Evolutionary conservation across 2,113 vertebrate genomes (phyloP), one percentile per base, ranked within the genome.

Genomic region (Hypomesus transpacificus): DNA sequence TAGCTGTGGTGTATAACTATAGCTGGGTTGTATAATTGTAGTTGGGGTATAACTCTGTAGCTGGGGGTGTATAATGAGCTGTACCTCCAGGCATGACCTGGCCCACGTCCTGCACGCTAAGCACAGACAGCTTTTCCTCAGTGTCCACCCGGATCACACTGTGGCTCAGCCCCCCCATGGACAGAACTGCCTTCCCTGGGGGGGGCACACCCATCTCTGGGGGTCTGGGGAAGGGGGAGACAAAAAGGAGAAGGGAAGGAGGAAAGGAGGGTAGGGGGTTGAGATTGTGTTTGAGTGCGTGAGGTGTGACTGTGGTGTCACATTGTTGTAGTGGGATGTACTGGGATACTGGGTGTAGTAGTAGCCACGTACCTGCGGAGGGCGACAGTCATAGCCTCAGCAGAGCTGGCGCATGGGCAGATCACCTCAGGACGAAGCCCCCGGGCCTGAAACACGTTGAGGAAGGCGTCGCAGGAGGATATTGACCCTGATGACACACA

Each of bases 401-500:
- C 89, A 26, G 96, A 98, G 65, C 94, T 93, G 73, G 96, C 96
- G 82, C 95, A 98, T 3, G 96, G 96, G 79, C 96, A 98, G 86
- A 98, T 96, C 71, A 95, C 96, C 87, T 98, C 96, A 4, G 96
- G 96, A 77, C 94, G 90, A 77, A 98, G 89, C 50, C 96, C 96
- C 78, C 95, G 92, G 72, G 94, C 91, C 3, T 98, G 96, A 89
- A 98, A 98, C 76, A 96, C 96, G 68, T 97, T 98, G 78, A 98
- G 91, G 91, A 98, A 98, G 4, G 96, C 96, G 4, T 98, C 96
- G 73, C 96, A 98, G 78, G 96, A 98, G 22, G 96, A 98, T 87
- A 98, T 95, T 0, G 96, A 98, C 96, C 96, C 96, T 98, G 87
- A 2, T 9, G 3, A 52, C 13, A 66, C 34, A 85, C 26, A 14